Evolutionary conservation across 1,140 invertebrate genomes (phyloP).

Genomic region (Lordiphosa mommai): DNA sequence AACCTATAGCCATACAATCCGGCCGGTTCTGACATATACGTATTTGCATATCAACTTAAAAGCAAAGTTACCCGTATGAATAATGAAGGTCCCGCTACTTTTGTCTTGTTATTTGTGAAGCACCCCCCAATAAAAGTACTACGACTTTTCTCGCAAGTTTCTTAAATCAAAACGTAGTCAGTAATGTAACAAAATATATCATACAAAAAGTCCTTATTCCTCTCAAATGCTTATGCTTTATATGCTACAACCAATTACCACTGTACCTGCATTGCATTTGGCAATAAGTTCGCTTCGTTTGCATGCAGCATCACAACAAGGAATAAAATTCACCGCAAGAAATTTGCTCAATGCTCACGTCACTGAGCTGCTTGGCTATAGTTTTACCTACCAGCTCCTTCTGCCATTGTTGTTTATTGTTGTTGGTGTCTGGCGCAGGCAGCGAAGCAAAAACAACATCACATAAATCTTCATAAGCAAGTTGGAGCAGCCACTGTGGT

Average conservation of each 20-base stretch:
- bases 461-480: slow-evolving; percentile 73
- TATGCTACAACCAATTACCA: slow-evolving; percentile 1
- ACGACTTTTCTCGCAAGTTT: no score
- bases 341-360: slow-evolving; percentile 56
- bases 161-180: no score
- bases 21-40: no score
- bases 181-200: no score
- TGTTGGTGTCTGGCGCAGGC: slow-evolving; percentile 55
- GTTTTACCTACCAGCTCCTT: slow-evolving; percentile 17
- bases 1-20: no score
- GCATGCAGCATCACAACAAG: slow-evolving; percentile 11
- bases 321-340: slow-evolving; percentile 11
- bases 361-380: slow-evolving; percentile 28
- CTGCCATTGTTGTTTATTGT: slow-evolving; percentile 10
- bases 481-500: slow-evolving; percentile 47
- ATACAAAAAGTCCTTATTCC: no score
- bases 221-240: no score
- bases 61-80: no score
- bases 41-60: no score
- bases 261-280: slow-evolving; percentile 7
- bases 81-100: no score
- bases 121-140: no score
- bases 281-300: slow-evolving; percentile 21
- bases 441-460: slow-evolving; percentile 55
- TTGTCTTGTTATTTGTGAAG: no score